Conservation (phyloP, 2,113 vertebrate genomes). For the Pterocles orientalis region DNA sequence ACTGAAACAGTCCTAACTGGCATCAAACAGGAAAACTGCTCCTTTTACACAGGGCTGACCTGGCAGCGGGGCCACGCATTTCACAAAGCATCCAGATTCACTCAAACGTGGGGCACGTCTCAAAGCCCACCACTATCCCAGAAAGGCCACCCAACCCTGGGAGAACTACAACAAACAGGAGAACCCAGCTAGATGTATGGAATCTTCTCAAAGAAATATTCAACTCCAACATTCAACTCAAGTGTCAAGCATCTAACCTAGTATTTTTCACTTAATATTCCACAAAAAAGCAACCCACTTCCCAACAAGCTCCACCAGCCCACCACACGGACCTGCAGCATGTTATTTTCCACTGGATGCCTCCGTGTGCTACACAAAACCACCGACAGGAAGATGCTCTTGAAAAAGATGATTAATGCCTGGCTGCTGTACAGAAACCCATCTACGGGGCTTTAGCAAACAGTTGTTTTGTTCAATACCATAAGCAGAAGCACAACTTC, state of each 20-base stretch:
- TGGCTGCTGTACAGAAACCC: not conserved
- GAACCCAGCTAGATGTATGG: not conserved
- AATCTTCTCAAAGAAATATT: not conserved
- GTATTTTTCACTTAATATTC: not conserved
- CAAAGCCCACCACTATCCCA: not conserved
- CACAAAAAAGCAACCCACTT: not conserved
- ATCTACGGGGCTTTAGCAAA: not conserved
- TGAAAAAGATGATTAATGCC: not conserved
- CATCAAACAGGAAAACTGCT: not conserved
- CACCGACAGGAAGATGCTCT: not conserved
- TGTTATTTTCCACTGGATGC: not conserved
- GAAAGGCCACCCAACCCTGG: not conserved
- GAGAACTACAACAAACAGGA: not conserved
- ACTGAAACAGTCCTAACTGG: not conserved
- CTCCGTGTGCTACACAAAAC: not conserved
- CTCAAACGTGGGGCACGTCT: not conserved
- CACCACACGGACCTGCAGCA: not conserved
- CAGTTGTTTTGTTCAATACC: not conserved
- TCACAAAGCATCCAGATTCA: not conserved
- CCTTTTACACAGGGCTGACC: not conserved
- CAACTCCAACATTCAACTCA: not conserved
- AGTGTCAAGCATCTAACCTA: not conserved
- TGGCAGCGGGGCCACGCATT: not conserved
- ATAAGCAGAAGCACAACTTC: not conserved
- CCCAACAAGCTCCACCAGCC: not conserved